These are phyloP conservation scores for Phocides pigmalion DNA, from an alignment of 1,140 invertebrate genomes.

Conservation along the genomic window DNA sequence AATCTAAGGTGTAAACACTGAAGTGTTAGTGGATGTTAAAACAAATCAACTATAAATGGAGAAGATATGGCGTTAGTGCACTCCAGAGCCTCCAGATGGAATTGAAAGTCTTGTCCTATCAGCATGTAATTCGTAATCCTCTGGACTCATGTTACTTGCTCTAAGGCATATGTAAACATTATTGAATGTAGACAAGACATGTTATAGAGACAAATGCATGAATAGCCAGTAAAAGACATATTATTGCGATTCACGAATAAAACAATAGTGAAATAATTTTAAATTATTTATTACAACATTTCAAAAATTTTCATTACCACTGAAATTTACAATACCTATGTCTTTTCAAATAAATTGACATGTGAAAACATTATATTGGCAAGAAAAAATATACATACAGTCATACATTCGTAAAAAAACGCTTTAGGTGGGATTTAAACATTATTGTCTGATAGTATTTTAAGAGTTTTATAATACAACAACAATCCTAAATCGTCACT, in stretches of 20 bases:
- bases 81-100: too few species aligned
- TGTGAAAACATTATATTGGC: conserved; percentile 38
- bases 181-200: too few species aligned
- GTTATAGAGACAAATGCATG: too few species aligned
- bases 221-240: too few species aligned
- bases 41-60: too few species aligned
- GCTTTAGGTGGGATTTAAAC: conserved; percentile 46
- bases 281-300: conserved; percentile 64
- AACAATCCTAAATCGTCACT: conserved; percentile 32
- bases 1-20: too few species aligned
- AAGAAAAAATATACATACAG: conserved; percentile 42
- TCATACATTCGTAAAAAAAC: conserved; percentile 37
- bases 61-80: too few species aligned
- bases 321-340: conserved; percentile 37
- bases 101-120: too few species aligned
- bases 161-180: too few species aligned
- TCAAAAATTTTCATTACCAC: conserved; percentile 49
- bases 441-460: conserved; percentile 51
- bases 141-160: too few species aligned
- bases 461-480: conserved; percentile 24
- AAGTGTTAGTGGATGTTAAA: too few species aligned
- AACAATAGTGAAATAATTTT: conserved; percentile 18
- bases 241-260: conserved; percentile 16
- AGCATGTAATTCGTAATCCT: too few species aligned
- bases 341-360: conserved; percentile 42